Evolutionary conservation across 2,113 vertebrate genomes (phyloP).

Genomic region (Lycaon pictus): DNA sequence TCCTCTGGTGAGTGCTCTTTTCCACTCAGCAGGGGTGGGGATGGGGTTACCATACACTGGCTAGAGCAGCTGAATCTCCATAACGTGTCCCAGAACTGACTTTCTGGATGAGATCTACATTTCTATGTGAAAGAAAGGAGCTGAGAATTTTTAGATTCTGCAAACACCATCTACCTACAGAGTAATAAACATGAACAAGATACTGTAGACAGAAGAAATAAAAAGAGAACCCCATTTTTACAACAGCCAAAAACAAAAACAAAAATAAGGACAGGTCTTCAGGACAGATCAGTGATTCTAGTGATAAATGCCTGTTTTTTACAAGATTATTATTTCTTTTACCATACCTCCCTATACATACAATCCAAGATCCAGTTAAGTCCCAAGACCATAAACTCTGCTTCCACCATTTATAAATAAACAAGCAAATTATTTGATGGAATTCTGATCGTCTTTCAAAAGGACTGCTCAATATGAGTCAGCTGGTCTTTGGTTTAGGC

Average conservation of each 20-base stretch:
- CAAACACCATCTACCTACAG: background rate
- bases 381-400: background rate
- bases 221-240: background rate
- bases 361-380: slow-evolving; percentile 60
- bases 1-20: slow-evolving; percentile 16
- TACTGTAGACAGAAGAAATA: background rate
- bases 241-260: background rate
- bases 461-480: background rate
- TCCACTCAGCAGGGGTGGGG: slow-evolving; percentile 20
- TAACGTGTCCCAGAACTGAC: slow-evolving; percentile 57
- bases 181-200: background rate
- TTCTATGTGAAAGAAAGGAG: slow-evolving; percentile 67
- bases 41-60: background rate
- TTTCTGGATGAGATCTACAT: slow-evolving; percentile 64
- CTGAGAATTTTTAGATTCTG: background rate
- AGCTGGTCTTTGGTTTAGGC: background rate
- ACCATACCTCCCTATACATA: background rate
- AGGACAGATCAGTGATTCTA: background rate
- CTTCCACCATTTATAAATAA: slow-evolving; percentile 30
- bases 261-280: background rate
- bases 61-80: slow-evolving; percentile 22
- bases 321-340: slow-evolving; percentile 13
- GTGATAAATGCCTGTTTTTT: slow-evolving; percentile 1
- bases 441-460: slow-evolving; percentile 45
- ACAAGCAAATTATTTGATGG: background rate